Evolutionary conservation across 2,888 invertebrate genomes (phyloP).

Genomic region (Anorthoa munda): DNA sequence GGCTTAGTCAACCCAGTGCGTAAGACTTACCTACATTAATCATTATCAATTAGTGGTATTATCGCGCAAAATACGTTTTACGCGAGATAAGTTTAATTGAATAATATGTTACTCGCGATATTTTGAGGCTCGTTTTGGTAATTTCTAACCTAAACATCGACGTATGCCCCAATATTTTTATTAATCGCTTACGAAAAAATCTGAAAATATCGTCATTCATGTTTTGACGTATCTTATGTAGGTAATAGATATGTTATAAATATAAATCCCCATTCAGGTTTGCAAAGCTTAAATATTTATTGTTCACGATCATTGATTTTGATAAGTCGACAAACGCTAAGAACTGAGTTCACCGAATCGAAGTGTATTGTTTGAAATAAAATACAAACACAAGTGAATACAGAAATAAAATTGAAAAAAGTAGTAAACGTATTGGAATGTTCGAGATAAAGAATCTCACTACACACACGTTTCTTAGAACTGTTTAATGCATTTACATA

Average conservation of each 20-base stretch:
- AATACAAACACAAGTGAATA: conserved; percentile 30
- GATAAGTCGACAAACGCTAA: conserved; percentile 14
- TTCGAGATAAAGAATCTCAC: conserved; percentile 47
- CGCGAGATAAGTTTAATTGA: conserved; percentile 34
- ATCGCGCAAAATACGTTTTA: conserved; percentile 17
- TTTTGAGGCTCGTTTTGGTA: conserved; percentile 23
- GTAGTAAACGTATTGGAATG: conserved; percentile 41
- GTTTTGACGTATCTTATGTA: not conserved
- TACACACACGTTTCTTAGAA: conserved; percentile 44
- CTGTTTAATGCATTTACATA: conserved; percentile 35
- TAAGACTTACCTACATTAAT: conserved; percentile 31
- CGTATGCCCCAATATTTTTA: conserved; percentile 1
- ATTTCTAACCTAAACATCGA: conserved; percentile 6
- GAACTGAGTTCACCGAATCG: conserved; percentile 34
- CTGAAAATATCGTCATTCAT: conserved; percentile 7
- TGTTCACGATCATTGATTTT: conserved; percentile 30
- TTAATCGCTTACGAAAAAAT: not conserved
- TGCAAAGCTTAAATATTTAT: conserved; percentile 7
- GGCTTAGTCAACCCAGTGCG: conserved; percentile 15
- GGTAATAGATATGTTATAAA: too few species aligned
- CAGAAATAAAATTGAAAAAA: conserved; percentile 33
- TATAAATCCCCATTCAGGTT: not conserved
- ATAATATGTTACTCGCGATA: conserved; percentile 19
- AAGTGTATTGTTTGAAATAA: conserved; percentile 13
- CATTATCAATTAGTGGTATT: conserved; percentile 36